Conservation (phyloP, 2,113 vertebrate genomes). For the Cochlearius cochlearius region DNA sequence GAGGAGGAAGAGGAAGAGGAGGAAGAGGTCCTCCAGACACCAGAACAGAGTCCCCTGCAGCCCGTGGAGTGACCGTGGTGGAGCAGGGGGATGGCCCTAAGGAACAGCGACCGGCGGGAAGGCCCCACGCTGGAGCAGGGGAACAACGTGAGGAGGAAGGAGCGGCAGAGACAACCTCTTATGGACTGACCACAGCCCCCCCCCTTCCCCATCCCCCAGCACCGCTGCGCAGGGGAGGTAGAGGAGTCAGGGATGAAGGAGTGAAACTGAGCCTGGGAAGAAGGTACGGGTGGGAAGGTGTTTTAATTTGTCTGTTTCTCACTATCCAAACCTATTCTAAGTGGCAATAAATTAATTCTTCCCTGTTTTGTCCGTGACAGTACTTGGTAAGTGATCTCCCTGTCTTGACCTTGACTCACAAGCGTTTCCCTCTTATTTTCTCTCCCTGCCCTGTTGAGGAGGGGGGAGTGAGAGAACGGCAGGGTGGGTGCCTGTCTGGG, state of each 20-base stretch:
- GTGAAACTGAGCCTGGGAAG: neutral
- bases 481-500: neutral
- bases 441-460: neutral
- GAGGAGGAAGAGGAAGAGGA: neutral
- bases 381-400: neutral
- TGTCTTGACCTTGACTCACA: neutral
- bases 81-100: neutral
- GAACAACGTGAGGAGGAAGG: neutral
- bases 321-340: neutral
- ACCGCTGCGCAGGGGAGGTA: neutral
- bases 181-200: neutral
- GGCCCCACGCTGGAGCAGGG: neutral
- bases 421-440: neutral
- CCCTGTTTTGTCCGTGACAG: neutral
- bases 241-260: neutral
- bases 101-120: neutral
- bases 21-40: neutral
- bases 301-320: neutral
- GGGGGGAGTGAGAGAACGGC: neutral
- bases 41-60: neutral
- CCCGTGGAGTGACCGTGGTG: neutral
- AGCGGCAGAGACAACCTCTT: neutral
- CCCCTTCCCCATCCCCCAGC: neutral
- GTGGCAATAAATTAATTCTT: neutral
- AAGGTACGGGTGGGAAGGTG: neutral